Conservation (phyloP, 2,888 invertebrate genomes). For the Chamaedrilus cognettii region DNA sequence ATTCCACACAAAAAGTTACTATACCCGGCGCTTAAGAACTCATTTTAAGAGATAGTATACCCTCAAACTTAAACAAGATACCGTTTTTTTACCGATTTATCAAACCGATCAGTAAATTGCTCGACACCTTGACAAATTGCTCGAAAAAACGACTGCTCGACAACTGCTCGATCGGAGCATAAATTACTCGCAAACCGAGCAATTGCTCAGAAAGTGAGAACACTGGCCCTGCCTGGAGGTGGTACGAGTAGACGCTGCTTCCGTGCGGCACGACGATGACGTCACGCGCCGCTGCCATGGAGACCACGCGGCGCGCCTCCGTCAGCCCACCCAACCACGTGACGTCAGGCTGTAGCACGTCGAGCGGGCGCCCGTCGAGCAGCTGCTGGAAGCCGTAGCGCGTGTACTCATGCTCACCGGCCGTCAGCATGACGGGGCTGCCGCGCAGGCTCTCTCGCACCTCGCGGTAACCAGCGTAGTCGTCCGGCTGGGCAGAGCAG, state of each 20-base stretch:
- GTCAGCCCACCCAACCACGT: slow-evolving; percentile 55
- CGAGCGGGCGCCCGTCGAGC: slow-evolving; percentile 48
- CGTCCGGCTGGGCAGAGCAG: slow-evolving; percentile 55
- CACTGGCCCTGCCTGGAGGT: slow-evolving; percentile 53
- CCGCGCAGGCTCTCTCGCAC: slow-evolving; percentile 44
- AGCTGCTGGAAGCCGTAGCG: slow-evolving; percentile 53
- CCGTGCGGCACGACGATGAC: slow-evolving; percentile 53
- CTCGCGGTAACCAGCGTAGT: slow-evolving; percentile 46
- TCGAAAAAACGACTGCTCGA: too few species aligned
- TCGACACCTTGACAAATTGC: too few species aligned
- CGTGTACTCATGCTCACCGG: slow-evolving; percentile 56
- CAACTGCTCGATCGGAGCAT: too few species aligned
- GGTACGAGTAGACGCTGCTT: slow-evolving; percentile 55
- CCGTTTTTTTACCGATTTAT: too few species aligned
- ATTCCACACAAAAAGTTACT: too few species aligned
- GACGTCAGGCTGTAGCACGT: slow-evolving; percentile 56
- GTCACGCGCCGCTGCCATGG: slow-evolving; percentile 53
- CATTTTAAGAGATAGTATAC: too few species aligned
- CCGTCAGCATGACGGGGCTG: slow-evolving; percentile 49
- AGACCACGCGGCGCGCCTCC: slow-evolving; percentile 51
- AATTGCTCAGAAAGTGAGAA: too few species aligned
- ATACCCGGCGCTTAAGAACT: too few species aligned
- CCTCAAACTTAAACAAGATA: too few species aligned
- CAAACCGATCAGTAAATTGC: too few species aligned
- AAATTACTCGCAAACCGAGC: too few species aligned